Evolutionary conservation across 1,140 invertebrate species (phyloP).

Genomic region (Hyphantria cunea): DNA sequence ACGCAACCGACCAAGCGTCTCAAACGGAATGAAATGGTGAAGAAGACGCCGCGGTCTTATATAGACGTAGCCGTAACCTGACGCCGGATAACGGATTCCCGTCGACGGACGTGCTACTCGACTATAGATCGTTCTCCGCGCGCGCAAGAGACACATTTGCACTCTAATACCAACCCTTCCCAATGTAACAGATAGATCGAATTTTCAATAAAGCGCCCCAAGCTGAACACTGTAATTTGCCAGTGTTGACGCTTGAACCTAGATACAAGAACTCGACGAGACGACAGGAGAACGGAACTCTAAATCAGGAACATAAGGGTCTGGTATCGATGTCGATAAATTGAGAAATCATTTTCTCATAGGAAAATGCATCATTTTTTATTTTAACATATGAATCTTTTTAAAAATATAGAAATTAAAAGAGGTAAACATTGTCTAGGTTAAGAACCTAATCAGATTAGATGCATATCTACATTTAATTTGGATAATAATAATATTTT

Average conservation of each 20-base stretch:
- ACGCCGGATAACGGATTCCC: constrained; percentile 78
- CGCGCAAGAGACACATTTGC: constrained; percentile 45
- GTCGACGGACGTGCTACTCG: constrained; percentile 42
- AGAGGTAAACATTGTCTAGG: too few relatives aligned
- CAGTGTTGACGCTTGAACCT: constrained; percentile 53
- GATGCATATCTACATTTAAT: too few relatives aligned
- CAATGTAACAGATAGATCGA: constrained; percentile 69
- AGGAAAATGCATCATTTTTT: not conserved
- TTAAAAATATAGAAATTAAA: too few relatives aligned
- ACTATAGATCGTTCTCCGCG: constrained; percentile 51
- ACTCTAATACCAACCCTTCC: constrained; percentile 35
- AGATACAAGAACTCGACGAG: constrained; percentile 42
- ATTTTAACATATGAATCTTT: not conserved
- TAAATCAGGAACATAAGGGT: constrained; percentile 47
- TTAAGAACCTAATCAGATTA: too few relatives aligned
- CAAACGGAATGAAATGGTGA: constrained; percentile 80
- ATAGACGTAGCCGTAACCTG: constrained; percentile 80
- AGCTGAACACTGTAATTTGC: constrained; percentile 74
- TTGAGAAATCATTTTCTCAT: constrained; percentile 12
- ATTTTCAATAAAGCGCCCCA: constrained; percentile 78
- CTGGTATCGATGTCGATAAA: constrained; percentile 37
- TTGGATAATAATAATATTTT: too few relatives aligned
- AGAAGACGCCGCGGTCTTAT: constrained; percentile 77
- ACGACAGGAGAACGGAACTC: constrained; percentile 58
- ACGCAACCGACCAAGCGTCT: constrained; percentile 64